Conservation (phyloP, 2,797 vertebrate species). For the Rhinatrema bivittatum region DNA sequence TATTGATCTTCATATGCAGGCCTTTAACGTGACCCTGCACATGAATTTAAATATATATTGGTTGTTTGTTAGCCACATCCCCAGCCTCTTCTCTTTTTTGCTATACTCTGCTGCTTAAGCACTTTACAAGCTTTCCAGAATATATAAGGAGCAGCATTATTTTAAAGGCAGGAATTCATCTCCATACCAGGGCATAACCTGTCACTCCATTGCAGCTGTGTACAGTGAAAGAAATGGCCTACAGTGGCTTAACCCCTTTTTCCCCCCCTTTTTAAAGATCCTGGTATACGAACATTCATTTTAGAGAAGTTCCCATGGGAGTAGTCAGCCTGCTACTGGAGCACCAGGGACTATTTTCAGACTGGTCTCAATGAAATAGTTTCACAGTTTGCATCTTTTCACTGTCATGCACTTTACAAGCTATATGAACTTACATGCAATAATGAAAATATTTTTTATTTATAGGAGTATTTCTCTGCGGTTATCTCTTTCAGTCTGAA, state of each 20-base stretch:
- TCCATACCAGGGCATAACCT: fast-evolving
- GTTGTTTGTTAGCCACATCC: conserved; percentile 10
- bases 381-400: conserved; percentile 47
- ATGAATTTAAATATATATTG: background rate
- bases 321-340: conserved; percentile 14
- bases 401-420: conserved; percentile 46
- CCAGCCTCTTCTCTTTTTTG: conserved; percentile 2
- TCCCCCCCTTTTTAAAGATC: conserved; percentile 43
- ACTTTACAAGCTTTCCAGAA: conserved; percentile 20
- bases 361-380: conserved; percentile 44
- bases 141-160: conserved; percentile 8
- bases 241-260: too few relatives aligned
- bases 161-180: conserved; percentile 19
- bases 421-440: conserved; percentile 31
- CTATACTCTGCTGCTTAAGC: conserved; percentile 13
- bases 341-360: conserved; percentile 48
- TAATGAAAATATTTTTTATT: conserved; percentile 40
- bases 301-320: conserved; percentile 38
- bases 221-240: too few relatives aligned
- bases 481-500: conserved; percentile 20
- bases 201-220: background rate
- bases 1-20: too few relatives aligned
- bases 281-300: conserved; percentile 45
- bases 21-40: background rate
- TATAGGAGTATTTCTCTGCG: conserved; percentile 42